These are phyloP conservation scores for Phorcus lineatus DNA, from an alignment of 2,888 invertebrate genomes.

Conservation along the genomic window DNA sequence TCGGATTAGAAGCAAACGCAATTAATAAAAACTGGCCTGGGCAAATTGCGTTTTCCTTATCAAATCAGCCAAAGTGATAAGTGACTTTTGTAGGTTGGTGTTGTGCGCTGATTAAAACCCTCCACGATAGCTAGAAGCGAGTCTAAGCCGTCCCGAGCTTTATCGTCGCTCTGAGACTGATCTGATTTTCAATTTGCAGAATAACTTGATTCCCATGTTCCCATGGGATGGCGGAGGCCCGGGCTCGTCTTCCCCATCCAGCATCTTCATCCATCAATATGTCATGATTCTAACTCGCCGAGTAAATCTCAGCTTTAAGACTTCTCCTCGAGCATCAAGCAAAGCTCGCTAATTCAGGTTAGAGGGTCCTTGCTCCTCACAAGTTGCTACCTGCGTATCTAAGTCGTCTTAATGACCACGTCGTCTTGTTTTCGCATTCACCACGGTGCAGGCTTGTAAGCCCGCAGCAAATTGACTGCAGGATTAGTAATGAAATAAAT, in stretches of 20 bases:
- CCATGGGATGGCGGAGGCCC: slow-evolving; percentile 23
- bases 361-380: background rate
- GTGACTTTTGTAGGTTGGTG: slow-evolving; percentile 54
- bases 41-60: slow-evolving; percentile 30
- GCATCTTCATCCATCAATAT: slow-evolving; percentile 29
- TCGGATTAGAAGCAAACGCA: slow-evolving; percentile 30
- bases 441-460: slow-evolving; percentile 19
- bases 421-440: slow-evolving; percentile 19
- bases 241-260: background rate
- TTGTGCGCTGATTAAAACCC: slow-evolving; percentile 32
- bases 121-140: slow-evolving; percentile 15
- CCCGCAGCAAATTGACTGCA: slow-evolving; percentile 22
- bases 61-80: slow-evolving; percentile 35
- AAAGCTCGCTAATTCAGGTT: slow-evolving; percentile 16
- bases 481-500: slow-evolving; percentile 24
- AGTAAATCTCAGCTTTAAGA: slow-evolving; percentile 19
- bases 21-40: slow-evolving; percentile 30
- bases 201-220: slow-evolving; percentile 53
- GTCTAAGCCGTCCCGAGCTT: slow-evolving; percentile 38
- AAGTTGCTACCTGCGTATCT: slow-evolving; percentile 18
- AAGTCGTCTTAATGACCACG: slow-evolving; percentile 21
- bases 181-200: slow-evolving; percentile 66
- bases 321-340: slow-evolving; percentile 16
- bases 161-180: slow-evolving; percentile 56
- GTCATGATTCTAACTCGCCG: slow-evolving; percentile 21